Conservation (phyloP, 2,888 invertebrate genomes). For the Sussaba pulchella region DNA sequence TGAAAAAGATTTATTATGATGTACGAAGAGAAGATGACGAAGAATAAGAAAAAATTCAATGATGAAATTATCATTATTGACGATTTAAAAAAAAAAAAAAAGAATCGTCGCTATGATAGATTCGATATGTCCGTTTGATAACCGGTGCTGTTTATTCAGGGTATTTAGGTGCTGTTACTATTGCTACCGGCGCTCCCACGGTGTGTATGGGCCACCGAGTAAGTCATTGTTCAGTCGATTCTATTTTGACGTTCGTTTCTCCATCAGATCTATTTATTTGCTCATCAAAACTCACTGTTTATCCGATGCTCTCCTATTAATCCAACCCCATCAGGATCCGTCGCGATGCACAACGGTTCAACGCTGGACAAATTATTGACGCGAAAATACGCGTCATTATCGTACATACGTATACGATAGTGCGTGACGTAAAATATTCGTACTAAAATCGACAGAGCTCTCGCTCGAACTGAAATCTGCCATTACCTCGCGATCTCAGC, state of each 20-base stretch:
- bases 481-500: neutral
- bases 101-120: neutral
- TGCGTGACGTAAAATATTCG: slow-evolving; percentile 5
- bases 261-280: neutral
- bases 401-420: slow-evolving; percentile 14
- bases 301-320: neutral
- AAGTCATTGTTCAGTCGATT: slow-evolving; percentile 11
- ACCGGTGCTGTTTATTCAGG: slow-evolving; percentile 54
- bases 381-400: slow-evolving; percentile 17
- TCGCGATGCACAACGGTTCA: neutral
- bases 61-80: slow-evolving; percentile 23
- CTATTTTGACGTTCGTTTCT: neutral
- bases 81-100: slow-evolving; percentile 2
- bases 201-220: slow-evolving; percentile 10
- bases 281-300: neutral
- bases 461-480: slow-evolving; percentile 2
- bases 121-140: slow-evolving; percentile 33
- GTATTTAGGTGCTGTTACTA: slow-evolving; percentile 41
- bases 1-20: neutral
- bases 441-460: slow-evolving; percentile 20
- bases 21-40: neutral
- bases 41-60: slow-evolving; percentile 35
- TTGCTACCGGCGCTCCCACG: slow-evolving; percentile 1
- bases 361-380: slow-evolving; percentile 19
- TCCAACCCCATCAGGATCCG: no score